phyloP scores from a whole-genome alignment of 2,797 vertebrate species.

The Mycteria americana region DNA sequence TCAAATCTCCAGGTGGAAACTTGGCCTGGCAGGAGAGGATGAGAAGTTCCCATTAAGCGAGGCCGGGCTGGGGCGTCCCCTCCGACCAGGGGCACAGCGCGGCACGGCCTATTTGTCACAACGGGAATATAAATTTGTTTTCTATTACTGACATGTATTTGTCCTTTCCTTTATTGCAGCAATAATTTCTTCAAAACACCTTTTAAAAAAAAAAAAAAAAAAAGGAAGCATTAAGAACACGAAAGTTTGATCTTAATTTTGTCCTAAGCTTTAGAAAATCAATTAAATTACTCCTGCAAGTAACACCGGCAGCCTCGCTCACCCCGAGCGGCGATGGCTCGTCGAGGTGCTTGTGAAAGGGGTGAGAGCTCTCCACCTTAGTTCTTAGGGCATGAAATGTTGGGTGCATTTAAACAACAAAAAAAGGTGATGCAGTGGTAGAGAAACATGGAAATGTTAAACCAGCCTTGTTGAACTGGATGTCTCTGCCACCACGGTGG shows the following conservation, averaged over 20 bases:
- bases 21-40: neutral
- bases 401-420: neutral
- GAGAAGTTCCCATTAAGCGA: neutral
- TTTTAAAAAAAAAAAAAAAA: neutral
- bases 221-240: neutral
- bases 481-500: neutral
- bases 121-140: slow-evolving; percentile 51
- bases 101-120: slow-evolving; percentile 7
- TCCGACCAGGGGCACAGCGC: rapidly evolving
- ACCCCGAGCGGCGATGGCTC: neutral
- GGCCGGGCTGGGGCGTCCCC: rapidly evolving
- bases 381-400: neutral
- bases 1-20: slow-evolving; percentile 28
- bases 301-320: neutral
- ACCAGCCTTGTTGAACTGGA: neutral
- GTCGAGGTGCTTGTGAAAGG: neutral
- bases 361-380: neutral
- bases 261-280: slow-evolving; percentile 51
- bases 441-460: neutral
- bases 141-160: slow-evolving; percentile 9
- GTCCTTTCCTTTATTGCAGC: slow-evolving; percentile 53
- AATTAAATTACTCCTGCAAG: slow-evolving; percentile 14
- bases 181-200: slow-evolving; percentile 37
- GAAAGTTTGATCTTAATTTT: slow-evolving; percentile 50
- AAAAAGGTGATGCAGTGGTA: neutral